phyloP scores from a whole-genome alignment of 2,888 invertebrate species.

The Caenorhabditis doughertyi region DNA sequence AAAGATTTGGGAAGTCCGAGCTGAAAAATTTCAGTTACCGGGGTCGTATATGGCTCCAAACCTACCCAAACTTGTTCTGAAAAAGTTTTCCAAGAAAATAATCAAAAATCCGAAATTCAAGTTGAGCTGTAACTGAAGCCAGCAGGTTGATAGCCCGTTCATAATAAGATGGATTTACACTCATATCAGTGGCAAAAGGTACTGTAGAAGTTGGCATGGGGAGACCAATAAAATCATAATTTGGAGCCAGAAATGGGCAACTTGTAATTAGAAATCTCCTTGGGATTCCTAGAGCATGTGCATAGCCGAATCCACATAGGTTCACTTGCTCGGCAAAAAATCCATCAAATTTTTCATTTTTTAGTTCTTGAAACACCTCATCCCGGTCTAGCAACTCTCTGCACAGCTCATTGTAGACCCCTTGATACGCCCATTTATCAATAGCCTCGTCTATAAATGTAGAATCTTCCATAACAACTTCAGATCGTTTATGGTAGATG shows the following conservation, averaged over 20 bases:
- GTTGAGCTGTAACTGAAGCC: not conserved
- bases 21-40: constrained; percentile 53
- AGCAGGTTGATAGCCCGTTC: constrained; percentile 45
- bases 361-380: constrained; percentile 63
- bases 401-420: constrained; percentile 40
- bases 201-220: constrained; percentile 44
- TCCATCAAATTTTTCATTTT: constrained; percentile 71
- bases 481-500: too few species aligned
- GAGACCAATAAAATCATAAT: constrained; percentile 43
- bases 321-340: constrained; percentile 73
- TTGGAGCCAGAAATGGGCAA: constrained; percentile 41
- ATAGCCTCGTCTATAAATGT: constrained; percentile 12
- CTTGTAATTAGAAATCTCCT: constrained; percentile 70
- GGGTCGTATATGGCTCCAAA: too few species aligned
- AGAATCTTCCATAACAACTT: constrained; percentile 25
- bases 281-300: constrained; percentile 70
- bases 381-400: constrained; percentile 62
- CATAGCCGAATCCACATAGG: constrained; percentile 71
- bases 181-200: constrained; percentile 35
- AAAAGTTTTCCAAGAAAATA: constrained; percentile 17
- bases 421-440: constrained; percentile 34
- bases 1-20: constrained; percentile 65
- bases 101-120: constrained; percentile 11
- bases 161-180: constrained; percentile 31
- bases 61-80: constrained; percentile 47